Conservation (phyloP, 2,888 invertebrate species). For the Drosophila planitibia region DNA sequence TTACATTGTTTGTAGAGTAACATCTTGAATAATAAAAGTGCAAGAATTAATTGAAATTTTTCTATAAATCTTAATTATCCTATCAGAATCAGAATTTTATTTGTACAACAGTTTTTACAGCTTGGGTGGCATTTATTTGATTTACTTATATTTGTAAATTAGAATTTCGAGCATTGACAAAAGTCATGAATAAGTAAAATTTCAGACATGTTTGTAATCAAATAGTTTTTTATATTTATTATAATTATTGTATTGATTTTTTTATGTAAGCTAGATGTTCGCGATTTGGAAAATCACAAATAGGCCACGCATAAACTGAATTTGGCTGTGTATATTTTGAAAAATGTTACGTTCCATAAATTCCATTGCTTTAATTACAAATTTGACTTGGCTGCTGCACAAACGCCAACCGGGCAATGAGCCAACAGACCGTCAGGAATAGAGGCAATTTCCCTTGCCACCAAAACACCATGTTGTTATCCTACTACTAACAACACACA, state of each 20-base stretch:
- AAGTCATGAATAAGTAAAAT: background rate
- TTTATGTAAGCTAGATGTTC: background rate
- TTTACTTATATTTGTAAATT: background rate
- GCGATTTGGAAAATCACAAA: slow-evolving; percentile 15
- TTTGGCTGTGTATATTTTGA: slow-evolving; percentile 16
- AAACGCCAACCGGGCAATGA: slow-evolving; percentile 42
- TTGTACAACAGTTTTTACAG: no score
- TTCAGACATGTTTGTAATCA: background rate
- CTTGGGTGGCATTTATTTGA: background rate
- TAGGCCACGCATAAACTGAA: slow-evolving; percentile 36
- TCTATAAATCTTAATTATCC: background rate
- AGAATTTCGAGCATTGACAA: background rate
- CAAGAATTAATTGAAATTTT: background rate
- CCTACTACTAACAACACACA: slow-evolving; percentile 7
- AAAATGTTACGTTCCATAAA: slow-evolving; percentile 80
- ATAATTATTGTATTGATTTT: background rate
- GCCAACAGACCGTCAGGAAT: slow-evolving; percentile 49
- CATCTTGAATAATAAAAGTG: no score
- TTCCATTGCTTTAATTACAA: slow-evolving; percentile 79
- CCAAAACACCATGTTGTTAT: slow-evolving; percentile 36
- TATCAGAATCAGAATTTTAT: no score
- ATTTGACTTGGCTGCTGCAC: slow-evolving; percentile 70
- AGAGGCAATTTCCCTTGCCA: slow-evolving; percentile 8
- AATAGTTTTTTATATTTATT: background rate
- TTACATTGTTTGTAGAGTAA: no score